Percentiles rank a stretch among this genome's conserved stretches.
Evolutionary conservation across 2,888 invertebrate species (phyloP).

Genomic region (Aleiodes leptofemur): DNA sequence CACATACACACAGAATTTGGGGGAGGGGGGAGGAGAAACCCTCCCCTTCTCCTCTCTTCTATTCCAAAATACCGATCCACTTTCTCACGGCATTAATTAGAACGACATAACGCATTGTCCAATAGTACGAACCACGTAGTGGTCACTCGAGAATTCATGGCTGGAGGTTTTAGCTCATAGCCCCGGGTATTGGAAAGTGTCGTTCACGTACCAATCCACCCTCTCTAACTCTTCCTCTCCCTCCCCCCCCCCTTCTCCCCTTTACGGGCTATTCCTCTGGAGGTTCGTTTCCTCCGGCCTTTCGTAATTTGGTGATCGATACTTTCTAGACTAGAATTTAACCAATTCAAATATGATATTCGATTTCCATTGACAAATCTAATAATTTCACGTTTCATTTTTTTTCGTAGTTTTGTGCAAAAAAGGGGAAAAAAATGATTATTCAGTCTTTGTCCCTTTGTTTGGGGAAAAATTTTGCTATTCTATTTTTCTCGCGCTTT

Average conservation of each 20-base stretch:
- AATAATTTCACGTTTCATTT: background rate
- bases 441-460: too few relatives aligned
- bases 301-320: conserved; percentile 43
- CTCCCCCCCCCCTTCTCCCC: background rate
- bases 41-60: background rate
- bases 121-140: conserved; percentile 31
- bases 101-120: conserved; percentile 48
- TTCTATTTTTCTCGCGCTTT: background rate
- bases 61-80: conserved; percentile 52
- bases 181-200: conserved; percentile 48
- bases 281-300: conserved; percentile 27
- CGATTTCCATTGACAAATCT: background rate
- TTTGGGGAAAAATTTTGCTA: background rate
- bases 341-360: conserved; percentile 8
- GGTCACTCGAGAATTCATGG: conserved; percentile 54
- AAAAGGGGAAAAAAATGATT: too few relatives aligned
- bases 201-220: conserved; percentile 46
- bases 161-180: conserved; percentile 34
- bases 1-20: background rate
- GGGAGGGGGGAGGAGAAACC: too few relatives aligned
- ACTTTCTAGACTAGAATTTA: conserved; percentile 10
- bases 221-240: too few relatives aligned
- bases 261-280: conserved; percentile 9
- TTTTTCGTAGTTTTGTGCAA: too few relatives aligned
- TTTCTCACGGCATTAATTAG: conserved; percentile 57